Percentiles rank a stretch among this genome's conserved stretches.
phyloP scores from a whole-genome alignment of 2,888 invertebrate genomes.

The Himalopsyche japonica region DNA sequence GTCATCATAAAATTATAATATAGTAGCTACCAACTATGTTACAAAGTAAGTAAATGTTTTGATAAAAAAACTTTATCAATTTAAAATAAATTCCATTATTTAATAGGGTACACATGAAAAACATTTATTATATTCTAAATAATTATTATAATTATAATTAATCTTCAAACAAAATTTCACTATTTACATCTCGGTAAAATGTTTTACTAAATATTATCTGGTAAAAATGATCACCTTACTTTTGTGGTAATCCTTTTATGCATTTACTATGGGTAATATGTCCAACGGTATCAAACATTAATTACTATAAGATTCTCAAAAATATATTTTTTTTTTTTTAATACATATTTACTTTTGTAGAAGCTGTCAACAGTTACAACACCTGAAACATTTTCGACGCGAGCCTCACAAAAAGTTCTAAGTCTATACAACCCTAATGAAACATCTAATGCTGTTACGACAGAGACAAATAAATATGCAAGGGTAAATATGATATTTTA shows the following conservation, averaged over 20 bases:
- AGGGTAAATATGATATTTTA: constrained; percentile 48
- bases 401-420: constrained; percentile 58
- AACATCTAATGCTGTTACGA: constrained; percentile 50
- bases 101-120: too few relatives aligned
- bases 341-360: neutral
- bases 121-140: too few relatives aligned
- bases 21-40: neutral
- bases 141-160: too few relatives aligned
- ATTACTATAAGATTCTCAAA: neutral
- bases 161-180: too few relatives aligned
- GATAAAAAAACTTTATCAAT: too few relatives aligned
- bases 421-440: constrained; percentile 52
- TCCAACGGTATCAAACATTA: too few relatives aligned
- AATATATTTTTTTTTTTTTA: neutral
- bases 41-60: neutral
- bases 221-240: neutral
- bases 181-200: too few relatives aligned
- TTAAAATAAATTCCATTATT: too few relatives aligned
- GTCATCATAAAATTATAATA: too few relatives aligned
- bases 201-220: neutral
- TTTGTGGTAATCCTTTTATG: neutral
- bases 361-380: constrained; percentile 11
- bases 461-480: constrained; percentile 49
- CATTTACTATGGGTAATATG: too few relatives aligned
- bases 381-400: constrained; percentile 43